Evolutionary conservation across 2,113 vertebrate genomes (phyloP).

Genomic region (Aplodontia rufa): DNA sequence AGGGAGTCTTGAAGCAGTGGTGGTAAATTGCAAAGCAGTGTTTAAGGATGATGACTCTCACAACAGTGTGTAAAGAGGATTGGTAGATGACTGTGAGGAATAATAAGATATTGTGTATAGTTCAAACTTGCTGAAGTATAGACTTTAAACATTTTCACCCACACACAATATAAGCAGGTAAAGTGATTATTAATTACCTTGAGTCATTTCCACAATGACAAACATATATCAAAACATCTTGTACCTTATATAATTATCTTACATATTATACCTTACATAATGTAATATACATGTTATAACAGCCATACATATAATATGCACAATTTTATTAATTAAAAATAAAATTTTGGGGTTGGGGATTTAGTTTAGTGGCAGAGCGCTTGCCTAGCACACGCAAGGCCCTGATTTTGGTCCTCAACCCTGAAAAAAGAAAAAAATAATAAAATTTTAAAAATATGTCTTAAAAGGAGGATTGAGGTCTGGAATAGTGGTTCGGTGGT

Average conservation of each 20-base stretch:
- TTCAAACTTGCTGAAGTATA: not conserved
- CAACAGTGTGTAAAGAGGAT: not conserved
- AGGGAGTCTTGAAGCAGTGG: not conserved
- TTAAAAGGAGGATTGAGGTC: not conserved
- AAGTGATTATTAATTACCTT: not conserved
- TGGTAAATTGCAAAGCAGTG: not conserved
- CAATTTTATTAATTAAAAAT: not conserved
- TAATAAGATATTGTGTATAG: not conserved
- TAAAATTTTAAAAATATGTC: not conserved
- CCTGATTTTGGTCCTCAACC: too few relatives aligned
- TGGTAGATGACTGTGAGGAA: not conserved
- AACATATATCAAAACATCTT: not conserved
- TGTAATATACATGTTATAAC: not conserved
- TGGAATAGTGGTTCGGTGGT: too few relatives aligned
- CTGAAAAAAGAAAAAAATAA: too few relatives aligned
- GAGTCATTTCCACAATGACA: not conserved
- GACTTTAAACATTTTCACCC: not conserved
- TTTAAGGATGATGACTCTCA: not conserved
- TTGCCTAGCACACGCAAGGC: too few relatives aligned
- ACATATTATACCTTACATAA: not conserved
- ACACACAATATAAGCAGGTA: not conserved
- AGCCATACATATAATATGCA: not conserved
- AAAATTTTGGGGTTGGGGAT: too few relatives aligned
- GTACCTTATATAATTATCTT: not conserved
- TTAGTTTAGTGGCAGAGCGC: too few relatives aligned